Base-by-base conservation (phyloP, 2,113 vertebrate species). In the Toxotes jaculatrix region DNA sequence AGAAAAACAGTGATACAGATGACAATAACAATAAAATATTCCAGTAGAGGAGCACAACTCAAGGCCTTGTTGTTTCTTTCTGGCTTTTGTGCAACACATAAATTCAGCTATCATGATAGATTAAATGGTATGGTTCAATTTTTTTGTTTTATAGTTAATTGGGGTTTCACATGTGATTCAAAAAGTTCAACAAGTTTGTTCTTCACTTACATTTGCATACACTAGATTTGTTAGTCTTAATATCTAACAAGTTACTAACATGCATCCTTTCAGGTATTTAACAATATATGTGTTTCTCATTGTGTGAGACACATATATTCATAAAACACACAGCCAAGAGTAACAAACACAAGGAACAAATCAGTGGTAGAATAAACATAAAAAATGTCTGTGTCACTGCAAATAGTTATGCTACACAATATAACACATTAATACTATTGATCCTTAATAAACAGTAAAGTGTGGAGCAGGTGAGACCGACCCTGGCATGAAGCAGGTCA, bases 1-100 rank as follows among this genome's bases (percentile, higher is more conserved):
- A 91, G 81, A 88, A 92, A 90, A 93, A 71, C 82, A 88, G 80
- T 92, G 88, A 92, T 93, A 92, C 91, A 91, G 88, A 93, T 91
- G 91, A 93, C 60, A 62, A 93, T 91, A 93, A 93, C 91, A 95
- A 95, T 95, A 94, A 94, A 93, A 91, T 93, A 95, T 95, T 95
- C 91, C 93, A 95, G 82, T 94, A 94, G 94, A 94, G 87, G 89
- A 94, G 90, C 89, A 89, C 93, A 89, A 84, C 63, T 87, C 68
- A 77, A 71, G 61, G 49, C 60, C 84, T 73, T 67, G 69, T 82
- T 64, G 64, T 89, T 80, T 91, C 47, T 80, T 88, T 60, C 65
- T 86, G 76, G 40, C 43, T 81, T 63, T 23, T 34, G n/a, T 36
- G 9, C 55, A n/a, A 4, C 23, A n/a, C 47, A 36, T 59, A 16